Conservation (phyloP, 2,797 vertebrate genomes). For the Notolepis coatsorum region DNA sequence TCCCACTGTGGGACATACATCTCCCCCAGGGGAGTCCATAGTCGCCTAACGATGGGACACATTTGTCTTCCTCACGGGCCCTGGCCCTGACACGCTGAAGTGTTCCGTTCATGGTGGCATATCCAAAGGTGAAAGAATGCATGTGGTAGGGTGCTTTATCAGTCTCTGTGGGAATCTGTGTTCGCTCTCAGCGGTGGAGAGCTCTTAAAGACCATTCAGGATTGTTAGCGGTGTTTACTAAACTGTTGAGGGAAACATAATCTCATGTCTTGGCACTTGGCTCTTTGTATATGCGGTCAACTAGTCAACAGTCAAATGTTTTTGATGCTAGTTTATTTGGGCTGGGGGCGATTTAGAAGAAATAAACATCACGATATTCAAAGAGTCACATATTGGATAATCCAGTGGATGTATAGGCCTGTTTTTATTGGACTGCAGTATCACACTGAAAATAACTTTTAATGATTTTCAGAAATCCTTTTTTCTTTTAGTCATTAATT, state of each 20-base stretch:
- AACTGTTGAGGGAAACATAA: too few relatives aligned
- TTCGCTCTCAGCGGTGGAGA: slow-evolving; percentile 64
- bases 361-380: too few relatives aligned
- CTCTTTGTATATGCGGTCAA: too few relatives aligned
- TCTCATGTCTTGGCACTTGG: not conserved
- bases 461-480: too few relatives aligned
- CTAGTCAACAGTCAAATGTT: slow-evolving; percentile 24
- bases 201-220: slow-evolving; percentile 63
- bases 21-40: not conserved
- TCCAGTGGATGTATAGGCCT: too few relatives aligned
- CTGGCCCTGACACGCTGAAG: slow-evolving; percentile 67
- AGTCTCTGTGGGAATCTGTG: slow-evolving; percentile 77
- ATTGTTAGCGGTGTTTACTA: too few relatives aligned
- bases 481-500: too few relatives aligned
- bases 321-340: slow-evolving; percentile 66
- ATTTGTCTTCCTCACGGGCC: slow-evolving; percentile 74
- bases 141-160: slow-evolving; percentile 73
- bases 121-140: slow-evolving; percentile 71
- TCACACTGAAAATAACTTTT: too few relatives aligned
- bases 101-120: slow-evolving; percentile 77
- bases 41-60: slow-evolving; percentile 65
- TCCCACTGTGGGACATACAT: slow-evolving; percentile 68
- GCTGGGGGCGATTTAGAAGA: too few relatives aligned
- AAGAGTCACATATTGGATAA: too few relatives aligned
- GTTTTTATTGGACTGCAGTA: too few relatives aligned